Conservation (phyloP, 2,113 vertebrate genomes). For the Ramphastos sulfuratus region DNA sequence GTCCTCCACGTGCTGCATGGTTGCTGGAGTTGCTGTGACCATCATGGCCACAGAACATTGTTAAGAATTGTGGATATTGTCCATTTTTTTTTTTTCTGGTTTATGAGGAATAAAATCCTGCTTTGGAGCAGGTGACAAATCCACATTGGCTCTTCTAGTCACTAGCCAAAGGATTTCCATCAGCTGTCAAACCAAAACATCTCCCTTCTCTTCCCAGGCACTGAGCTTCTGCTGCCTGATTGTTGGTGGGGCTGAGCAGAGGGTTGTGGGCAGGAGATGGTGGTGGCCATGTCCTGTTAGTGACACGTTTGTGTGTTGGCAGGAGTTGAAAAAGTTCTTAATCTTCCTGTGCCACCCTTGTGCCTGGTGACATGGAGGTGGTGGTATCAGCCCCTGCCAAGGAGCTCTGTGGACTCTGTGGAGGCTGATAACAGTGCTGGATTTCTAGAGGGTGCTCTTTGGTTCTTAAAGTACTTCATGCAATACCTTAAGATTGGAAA, state of each 20-base stretch:
- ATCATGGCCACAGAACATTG: fast-evolving
- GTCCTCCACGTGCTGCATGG: fast-evolving
- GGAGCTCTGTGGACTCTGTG: neutral
- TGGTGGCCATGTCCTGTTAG: neutral
- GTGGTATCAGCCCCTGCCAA: fast-evolving
- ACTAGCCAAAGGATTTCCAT: neutral
- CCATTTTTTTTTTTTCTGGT: too few species aligned
- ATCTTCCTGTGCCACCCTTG: neutral
- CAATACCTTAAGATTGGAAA: too few species aligned
- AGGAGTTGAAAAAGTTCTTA: neutral
- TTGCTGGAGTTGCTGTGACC: neutral
- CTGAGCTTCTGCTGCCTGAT: neutral
- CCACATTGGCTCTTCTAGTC: fast-evolving
- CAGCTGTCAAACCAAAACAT: neutral
- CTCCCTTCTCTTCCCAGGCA: neutral
- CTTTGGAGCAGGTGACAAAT: neutral
- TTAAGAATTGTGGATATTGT: neutral
- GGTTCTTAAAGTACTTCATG: neutral
- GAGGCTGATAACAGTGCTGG: neutral
- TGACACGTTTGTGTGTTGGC: fast-evolving
- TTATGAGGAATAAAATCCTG: neutral
- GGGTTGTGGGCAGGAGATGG: neutral
- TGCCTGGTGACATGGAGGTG: fast-evolving
- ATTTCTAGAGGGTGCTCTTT: neutral
- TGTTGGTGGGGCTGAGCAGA: neutral